These are phyloP conservation scores for Neolamprologus brichardi DNA, from an alignment of 2,113 vertebrate genomes.

Conservation along the genomic window DNA sequence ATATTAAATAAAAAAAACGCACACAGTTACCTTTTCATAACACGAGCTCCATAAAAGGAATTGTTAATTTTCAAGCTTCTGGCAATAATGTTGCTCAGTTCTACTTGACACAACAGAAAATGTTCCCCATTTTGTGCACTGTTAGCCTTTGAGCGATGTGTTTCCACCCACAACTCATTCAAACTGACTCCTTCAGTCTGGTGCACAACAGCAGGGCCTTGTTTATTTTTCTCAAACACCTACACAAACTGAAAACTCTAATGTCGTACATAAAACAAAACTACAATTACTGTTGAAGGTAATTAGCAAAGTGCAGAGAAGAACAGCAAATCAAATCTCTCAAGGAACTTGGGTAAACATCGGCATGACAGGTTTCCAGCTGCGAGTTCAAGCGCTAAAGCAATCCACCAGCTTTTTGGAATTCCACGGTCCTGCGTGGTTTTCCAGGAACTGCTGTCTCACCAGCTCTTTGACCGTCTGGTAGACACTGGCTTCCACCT, in stretches of 20 bases:
- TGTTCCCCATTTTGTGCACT: background rate
- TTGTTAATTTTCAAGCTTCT: background rate
- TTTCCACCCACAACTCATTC: conserved; percentile 20
- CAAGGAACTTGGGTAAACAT: background rate
- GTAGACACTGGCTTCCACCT: conserved; percentile 39
- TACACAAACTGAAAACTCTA: conserved; percentile 26
- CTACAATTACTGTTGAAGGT: background rate
- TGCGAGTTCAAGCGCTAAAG: conserved; percentile 15
- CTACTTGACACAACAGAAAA: background rate
- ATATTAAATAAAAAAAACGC: background rate
- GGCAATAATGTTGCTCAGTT: background rate
- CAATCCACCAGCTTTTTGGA: conserved; percentile 56
- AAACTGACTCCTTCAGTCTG: background rate
- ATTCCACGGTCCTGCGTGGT: conserved; percentile 35
- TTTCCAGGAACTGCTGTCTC: conserved; percentile 20
- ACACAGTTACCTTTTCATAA: background rate
- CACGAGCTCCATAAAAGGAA: background rate
- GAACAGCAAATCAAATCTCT: background rate
- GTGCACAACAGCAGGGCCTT: background rate
- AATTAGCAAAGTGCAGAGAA: background rate
- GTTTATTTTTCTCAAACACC: conserved; percentile 40
- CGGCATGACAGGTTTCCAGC: background rate
- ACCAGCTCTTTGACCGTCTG: conserved; percentile 50
- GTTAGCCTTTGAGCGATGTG: background rate
- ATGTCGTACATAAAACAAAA: background rate